A percentile compares a stretch with the other conserved stretches of the same genome.
Evolutionary conservation across 2,888 invertebrate genomes (phyloP).

Genomic region (Plebejus argus): DNA sequence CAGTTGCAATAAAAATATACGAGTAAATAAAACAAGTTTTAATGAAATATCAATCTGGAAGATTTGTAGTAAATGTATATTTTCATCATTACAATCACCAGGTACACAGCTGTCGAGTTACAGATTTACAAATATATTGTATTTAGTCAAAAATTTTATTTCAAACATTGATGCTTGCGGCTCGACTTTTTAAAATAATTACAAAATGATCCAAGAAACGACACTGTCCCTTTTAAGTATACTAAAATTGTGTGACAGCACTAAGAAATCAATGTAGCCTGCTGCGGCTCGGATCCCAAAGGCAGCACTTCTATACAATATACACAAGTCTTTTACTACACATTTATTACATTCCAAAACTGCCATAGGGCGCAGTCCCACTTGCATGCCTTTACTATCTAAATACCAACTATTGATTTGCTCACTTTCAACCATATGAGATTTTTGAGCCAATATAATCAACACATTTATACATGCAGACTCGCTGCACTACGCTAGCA

Average conservation of each 20-base stretch:
- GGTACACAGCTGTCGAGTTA: slow-evolving; percentile 78
- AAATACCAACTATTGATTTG: slow-evolving; percentile 56
- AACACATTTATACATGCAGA: slow-evolving; percentile 46
- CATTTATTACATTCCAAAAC: slow-evolving; percentile 47
- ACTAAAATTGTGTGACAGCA: slow-evolving; percentile 57
- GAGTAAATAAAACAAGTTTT: slow-evolving; percentile 44
- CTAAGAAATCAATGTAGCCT: slow-evolving; percentile 49
- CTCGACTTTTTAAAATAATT: slow-evolving; percentile 54
- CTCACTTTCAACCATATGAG: slow-evolving; percentile 40
- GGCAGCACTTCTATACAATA: slow-evolving; percentile 48
- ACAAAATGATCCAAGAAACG: slow-evolving; percentile 54
- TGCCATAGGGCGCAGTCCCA: slow-evolving; percentile 64
- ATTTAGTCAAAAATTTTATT: slow-evolving; percentile 64
- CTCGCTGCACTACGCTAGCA: slow-evolving; percentile 32
- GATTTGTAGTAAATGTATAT: slow-evolving; percentile 81
- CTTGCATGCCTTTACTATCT: slow-evolving; percentile 64
- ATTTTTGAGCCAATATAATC: slow-evolving; percentile 43
- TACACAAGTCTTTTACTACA: slow-evolving; percentile 44
- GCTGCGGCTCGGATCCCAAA: slow-evolving; percentile 48
- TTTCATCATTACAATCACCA: slow-evolving; percentile 78
- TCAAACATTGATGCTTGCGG: slow-evolving; percentile 56
- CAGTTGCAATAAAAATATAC: slow-evolving; percentile 67
- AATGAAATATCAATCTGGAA: slow-evolving; percentile 63
- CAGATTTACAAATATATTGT: slow-evolving; percentile 69
- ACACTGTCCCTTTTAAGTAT: slow-evolving; percentile 56